Conservation (phyloP, 2,888 invertebrate species). For the Trypoxylon attenuatum region DNA sequence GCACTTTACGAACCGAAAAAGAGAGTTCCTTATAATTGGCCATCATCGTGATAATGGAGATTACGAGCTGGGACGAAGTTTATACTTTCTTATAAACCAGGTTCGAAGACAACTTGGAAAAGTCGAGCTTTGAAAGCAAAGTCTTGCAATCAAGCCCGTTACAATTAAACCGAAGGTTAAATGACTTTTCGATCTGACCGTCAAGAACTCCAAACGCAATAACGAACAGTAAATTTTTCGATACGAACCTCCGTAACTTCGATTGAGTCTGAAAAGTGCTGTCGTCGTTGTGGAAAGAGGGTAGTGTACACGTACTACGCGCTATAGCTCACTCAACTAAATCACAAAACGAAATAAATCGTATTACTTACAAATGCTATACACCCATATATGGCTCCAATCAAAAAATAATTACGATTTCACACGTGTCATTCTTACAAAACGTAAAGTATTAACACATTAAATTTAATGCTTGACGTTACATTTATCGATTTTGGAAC, state of each 20-base stretch:
- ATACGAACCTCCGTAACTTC: not conserved
- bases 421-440: no score
- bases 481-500: no score
- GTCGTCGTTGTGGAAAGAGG: not conserved
- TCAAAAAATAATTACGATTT: no score
- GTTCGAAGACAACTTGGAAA: not conserved
- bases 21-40: not conserved
- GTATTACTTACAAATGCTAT: no score
- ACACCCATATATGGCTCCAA: no score
- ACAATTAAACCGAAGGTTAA: not conserved
- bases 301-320: no score
- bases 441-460: no score
- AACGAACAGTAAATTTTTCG: not conserved
- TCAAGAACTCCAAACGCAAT: not conserved
- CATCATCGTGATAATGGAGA: constrained; percentile 1
- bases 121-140: not conserved
- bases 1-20: constrained; percentile 3
- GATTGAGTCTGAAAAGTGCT: not conserved
- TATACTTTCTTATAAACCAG: not conserved
- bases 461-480: no score
- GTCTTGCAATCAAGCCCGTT: not conserved
- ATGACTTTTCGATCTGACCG: not conserved
- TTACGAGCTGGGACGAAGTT: not conserved
- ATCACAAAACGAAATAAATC: no score
- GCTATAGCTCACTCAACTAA: not conserved